phyloP scores from a whole-genome alignment of 2,888 invertebrate species.

The Empis stercorea region DNA sequence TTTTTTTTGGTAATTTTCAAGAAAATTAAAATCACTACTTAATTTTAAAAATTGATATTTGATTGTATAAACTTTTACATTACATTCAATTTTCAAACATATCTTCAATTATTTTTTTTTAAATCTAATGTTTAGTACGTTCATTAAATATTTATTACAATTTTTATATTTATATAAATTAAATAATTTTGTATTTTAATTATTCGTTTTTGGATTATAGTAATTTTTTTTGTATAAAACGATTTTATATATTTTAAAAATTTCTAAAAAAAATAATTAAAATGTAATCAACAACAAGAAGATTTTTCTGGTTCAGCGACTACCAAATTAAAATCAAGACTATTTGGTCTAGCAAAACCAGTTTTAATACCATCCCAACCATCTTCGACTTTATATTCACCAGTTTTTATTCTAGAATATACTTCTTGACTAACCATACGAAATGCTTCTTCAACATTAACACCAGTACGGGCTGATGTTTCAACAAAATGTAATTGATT shows the following conservation, averaged over 20 bases:
- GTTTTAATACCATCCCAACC: conserved; percentile 97
- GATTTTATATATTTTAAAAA: neutral
- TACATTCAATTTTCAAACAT: too few relatives aligned
- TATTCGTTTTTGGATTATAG: too few relatives aligned
- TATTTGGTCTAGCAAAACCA: conserved; percentile 72
- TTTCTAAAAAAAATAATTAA: conserved; percentile 12
- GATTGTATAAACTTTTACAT: too few relatives aligned
- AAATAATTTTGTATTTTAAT: too few relatives aligned
- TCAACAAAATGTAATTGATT: conserved; percentile 87
- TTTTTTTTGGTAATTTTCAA: too few relatives aligned
- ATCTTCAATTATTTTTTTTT: too few relatives aligned
- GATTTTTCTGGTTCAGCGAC: conserved; percentile 84
- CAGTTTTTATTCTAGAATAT: conserved; percentile 76
- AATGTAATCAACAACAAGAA: conserved; percentile 73
- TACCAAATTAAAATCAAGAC: conserved; percentile 69
- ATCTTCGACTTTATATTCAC: conserved; percentile 85
- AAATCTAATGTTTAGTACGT: too few relatives aligned
- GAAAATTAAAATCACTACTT: too few relatives aligned
- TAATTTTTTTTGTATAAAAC: neutral
- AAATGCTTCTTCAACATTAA: conserved; percentile 89
- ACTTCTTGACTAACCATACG: conserved; percentile 81
- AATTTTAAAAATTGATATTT: too few relatives aligned
- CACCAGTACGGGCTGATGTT: conserved; percentile 88
- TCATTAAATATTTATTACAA: too few relatives aligned
- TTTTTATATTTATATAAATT: too few relatives aligned